A percentile compares a stretch with the other conserved stretches of the same genome.
Evolutionary conservation across 92 coral and sea anemone genomes (phyloP).

Genomic region (Epizoanthus stellaris): DNA sequence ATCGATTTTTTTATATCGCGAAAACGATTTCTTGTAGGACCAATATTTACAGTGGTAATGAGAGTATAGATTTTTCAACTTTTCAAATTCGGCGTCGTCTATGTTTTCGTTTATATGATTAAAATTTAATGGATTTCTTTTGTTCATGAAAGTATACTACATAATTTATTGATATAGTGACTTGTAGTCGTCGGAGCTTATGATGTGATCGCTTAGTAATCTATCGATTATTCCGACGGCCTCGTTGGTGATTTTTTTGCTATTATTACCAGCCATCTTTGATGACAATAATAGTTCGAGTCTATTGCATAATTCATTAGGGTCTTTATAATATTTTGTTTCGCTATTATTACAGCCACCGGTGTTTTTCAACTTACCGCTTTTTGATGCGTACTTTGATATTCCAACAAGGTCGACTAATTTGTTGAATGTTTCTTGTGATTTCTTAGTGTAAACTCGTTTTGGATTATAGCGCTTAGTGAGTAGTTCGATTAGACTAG

Average conservation of each 20-base stretch:
- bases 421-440: not conserved
- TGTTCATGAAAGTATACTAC: not conserved
- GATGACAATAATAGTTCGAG: constrained; percentile 17
- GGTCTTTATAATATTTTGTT: constrained; percentile 28
- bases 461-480: too few relatives aligned
- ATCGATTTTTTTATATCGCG: too few relatives aligned
- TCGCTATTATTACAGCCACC: constrained; percentile 16
- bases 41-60: too few relatives aligned
- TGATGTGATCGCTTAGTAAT: not conserved
- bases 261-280: constrained; percentile 21
- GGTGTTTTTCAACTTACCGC: constrained; percentile 18
- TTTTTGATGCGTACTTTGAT: not conserved
- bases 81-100: not conserved
- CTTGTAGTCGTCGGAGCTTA: constrained; percentile 24
- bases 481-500: too few relatives aligned
- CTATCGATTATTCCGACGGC: constrained; percentile 12
- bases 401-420: not conserved
- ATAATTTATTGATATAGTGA: not conserved
- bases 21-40: too few relatives aligned
- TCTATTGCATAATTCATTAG: constrained; percentile 26
- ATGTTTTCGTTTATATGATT: not conserved
- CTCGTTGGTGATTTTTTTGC: constrained; percentile 5
- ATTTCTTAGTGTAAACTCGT: too few relatives aligned
- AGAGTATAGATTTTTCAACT: too few relatives aligned
- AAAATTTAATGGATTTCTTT: not conserved